Evolutionary conservation across 2,113 vertebrate genomes (phyloP).

Genomic region (Crypturellus undulatus): DNA sequence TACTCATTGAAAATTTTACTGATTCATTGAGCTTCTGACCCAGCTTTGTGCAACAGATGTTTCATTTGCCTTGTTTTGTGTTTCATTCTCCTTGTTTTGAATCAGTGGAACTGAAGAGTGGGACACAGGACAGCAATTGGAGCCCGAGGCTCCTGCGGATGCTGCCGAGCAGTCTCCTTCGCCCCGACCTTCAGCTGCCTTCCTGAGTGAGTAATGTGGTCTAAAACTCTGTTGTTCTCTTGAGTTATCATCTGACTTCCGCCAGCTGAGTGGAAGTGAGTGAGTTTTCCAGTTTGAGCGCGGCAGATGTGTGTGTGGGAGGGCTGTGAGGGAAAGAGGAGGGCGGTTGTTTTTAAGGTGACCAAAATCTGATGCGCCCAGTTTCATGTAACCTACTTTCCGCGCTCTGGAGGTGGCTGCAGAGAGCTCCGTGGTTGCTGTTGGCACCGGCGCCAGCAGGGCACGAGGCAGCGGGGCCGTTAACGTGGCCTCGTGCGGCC

Average conservation of each 20-base stretch:
- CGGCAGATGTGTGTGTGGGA: slow-evolving; percentile 59
- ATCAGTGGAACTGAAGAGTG: neutral
- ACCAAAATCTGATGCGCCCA: slow-evolving; percentile 38
- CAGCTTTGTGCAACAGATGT: neutral
- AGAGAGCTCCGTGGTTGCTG: neutral
- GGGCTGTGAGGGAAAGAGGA: neutral
- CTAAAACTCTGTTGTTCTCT: neutral
- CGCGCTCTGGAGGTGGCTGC: neutral
- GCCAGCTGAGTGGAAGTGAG: slow-evolving; percentile 28
- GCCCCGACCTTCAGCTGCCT: neutral
- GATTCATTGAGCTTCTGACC: neutral
- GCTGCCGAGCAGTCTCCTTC: neutral
- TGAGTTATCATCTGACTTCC: neutral
- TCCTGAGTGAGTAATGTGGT: neutral
- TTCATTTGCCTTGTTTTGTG: too few species aligned
- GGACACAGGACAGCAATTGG: too few species aligned
- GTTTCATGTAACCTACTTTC: neutral
- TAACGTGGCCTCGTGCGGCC: rapidly evolving
- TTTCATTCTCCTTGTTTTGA: neutral
- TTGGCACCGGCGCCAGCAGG: too few species aligned
- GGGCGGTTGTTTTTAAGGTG: slow-evolving; percentile 9
- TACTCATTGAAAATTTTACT: neutral
- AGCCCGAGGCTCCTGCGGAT: rapidly evolving
- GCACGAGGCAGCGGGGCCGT: rapidly evolving
- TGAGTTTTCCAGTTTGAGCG: neutral